Evolutionary conservation across 2,797 vertebrate species (phyloP).

Genomic region (Scolopax rusticola): DNA sequence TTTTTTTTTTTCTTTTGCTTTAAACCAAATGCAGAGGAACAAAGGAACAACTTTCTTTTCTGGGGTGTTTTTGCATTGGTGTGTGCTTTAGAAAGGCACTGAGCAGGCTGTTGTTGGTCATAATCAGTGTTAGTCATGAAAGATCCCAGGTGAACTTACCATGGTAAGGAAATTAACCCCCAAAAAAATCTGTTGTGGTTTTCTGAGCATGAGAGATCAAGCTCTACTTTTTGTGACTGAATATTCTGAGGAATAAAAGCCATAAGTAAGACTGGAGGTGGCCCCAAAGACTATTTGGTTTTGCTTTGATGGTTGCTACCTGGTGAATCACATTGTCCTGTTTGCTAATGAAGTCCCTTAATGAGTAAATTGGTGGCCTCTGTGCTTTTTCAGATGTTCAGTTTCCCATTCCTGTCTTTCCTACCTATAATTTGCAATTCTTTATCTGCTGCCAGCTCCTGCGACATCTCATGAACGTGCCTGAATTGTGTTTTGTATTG

Average conservation of each 20-base stretch:
- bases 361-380: neutral
- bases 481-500: neutral
- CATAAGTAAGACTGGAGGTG: neutral
- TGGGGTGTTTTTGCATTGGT: neutral
- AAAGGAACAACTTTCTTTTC: neutral
- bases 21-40: neutral
- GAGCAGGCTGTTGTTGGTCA: neutral
- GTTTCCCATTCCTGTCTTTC: neutral
- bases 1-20: neutral
- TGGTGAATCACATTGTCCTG: neutral
- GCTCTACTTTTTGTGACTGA: neutral
- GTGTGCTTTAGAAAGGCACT: neutral
- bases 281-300: neutral
- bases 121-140: neutral
- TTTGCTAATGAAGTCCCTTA: neutral
- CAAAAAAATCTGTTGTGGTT: neutral
- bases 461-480: neutral
- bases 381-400: neutral
- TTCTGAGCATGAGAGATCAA: neutral
- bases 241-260: neutral
- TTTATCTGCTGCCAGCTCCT: neutral
- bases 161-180: neutral
- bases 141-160: neutral
- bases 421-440: neutral
- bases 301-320: neutral